Evolutionary conservation across 2,797 vertebrate genomes (phyloP), one percentile per base, ranked within the genome.

Genomic region (Nasua narica): DNA sequence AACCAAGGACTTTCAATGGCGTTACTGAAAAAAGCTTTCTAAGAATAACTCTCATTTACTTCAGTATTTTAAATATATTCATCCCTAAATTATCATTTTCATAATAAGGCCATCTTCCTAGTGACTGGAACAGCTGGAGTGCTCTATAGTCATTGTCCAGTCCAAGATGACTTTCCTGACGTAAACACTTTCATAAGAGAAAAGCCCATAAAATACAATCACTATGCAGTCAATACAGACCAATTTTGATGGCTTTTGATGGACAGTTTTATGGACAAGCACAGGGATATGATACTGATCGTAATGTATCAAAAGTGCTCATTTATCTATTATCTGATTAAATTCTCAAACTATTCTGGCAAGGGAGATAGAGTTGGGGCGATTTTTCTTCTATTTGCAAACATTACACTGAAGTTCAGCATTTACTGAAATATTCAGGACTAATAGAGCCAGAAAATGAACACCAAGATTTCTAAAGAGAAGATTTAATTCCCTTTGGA

Each of bases 151-250:
- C 16, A 5, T 8, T 7, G 37, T 54, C 9, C 50, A 95, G 13
- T 54, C 40, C 10, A 50, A 70, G 72, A 52, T 58, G 37, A 56
- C 21, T 78, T 90, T 50, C 9, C 3, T 2, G 7, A 32, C 2
- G 4, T 48, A 72, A 83, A 78, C 32, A n/a, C 19, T 5, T 50
- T 35, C 1, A 2, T 7, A 2, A 48, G 35, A 92, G 32, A 69
- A 74, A n/a, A 9, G 32, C 3, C 5, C 0, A 0, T 29, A 19
- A 43, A 23, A 3, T 0, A 6, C 4, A 14, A 69, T 29, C 23
- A 60, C 37, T 12, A 3, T 18, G 3, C 32, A 3, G 12, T 25
- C 58, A 35, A 5, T 29, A 16, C 0, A 60, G 23, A 14, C 10
- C 21, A 58, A 14, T 32, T 48, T n/a, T 25, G 67, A n/a, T 23